phyloP scores from a whole-genome alignment of 2,888 invertebrate species.

The Brenthis daphne region DNA sequence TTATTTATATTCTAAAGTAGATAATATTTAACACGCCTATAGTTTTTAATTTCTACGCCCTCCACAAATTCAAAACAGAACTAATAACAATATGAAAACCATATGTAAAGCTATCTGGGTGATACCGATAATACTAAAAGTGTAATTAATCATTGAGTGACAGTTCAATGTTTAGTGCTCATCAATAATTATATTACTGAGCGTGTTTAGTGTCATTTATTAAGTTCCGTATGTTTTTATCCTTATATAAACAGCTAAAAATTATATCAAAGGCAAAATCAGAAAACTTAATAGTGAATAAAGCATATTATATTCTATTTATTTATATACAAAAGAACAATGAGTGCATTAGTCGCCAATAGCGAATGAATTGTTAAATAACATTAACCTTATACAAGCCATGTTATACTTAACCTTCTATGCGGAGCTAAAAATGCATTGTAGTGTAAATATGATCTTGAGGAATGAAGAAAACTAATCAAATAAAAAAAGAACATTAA shows the following conservation, averaged over 20 bases:
- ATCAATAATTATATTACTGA: conserved; percentile 1
- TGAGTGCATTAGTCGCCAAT: conserved; percentile 14
- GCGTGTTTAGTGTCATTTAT: not conserved
- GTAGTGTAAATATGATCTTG: not conserved
- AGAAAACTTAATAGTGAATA: not conserved
- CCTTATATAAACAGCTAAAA: not conserved
- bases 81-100: conserved; percentile 10
- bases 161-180: conserved; percentile 2
- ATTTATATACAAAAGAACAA: conserved; percentile 13
- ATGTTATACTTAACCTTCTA: not conserved
- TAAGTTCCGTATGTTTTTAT: conserved; percentile 4
- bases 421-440: not conserved
- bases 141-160: conserved; percentile 22
- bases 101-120: conserved; percentile 9
- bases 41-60: too few relatives aligned
- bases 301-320: conserved; percentile 4
- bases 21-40: too few relatives aligned
- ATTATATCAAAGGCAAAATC: not conserved
- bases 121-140: conserved; percentile 17
- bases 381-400: conserved; percentile 7
- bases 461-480: too few relatives aligned
- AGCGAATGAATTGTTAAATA: conserved; percentile 18
- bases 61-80: conserved; percentile 1
- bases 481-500: too few relatives aligned
- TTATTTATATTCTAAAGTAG: too few relatives aligned